phyloP scores from a whole-genome alignment of 2,888 invertebrate species.

The Limnephilus auricula region DNA sequence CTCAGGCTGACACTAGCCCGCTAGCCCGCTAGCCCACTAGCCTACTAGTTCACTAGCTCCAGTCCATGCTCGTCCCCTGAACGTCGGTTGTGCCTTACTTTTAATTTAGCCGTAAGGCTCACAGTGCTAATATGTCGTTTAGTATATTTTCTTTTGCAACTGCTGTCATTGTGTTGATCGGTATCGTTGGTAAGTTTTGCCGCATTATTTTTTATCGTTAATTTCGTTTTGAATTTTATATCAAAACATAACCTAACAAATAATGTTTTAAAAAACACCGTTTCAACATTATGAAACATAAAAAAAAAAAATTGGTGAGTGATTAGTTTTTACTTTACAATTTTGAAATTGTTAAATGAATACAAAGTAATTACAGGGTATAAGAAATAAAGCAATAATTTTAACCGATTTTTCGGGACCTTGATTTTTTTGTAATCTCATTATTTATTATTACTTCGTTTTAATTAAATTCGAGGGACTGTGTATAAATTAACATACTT shows the following conservation, averaged over 20 bases:
- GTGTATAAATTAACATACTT: background rate
- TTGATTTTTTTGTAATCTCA: too few species aligned
- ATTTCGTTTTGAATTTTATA: background rate
- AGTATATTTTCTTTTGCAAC: conserved; percentile 48
- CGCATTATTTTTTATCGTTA: conserved; percentile 37
- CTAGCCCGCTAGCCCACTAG: background rate
- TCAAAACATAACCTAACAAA: background rate
- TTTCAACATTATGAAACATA: background rate
- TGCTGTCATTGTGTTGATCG: conserved; percentile 41
- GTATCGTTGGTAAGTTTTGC: conserved; percentile 52
- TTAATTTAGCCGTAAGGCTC: conserved; percentile 8
- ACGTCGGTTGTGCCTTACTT: conserved; percentile 37
- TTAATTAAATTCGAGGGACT: too few species aligned
- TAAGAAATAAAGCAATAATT: too few species aligned
- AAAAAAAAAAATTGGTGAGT: background rate
- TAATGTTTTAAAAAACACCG: background rate
- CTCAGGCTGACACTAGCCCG: background rate
- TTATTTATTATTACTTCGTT: too few species aligned
- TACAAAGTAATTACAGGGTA: too few species aligned
- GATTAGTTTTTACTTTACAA: too few species aligned
- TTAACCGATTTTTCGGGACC: too few species aligned
- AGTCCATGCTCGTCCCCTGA: background rate
- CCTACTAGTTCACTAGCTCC: background rate
- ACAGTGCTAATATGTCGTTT: conserved; percentile 50
- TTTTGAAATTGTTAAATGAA: too few species aligned